Evolutionary conservation across 53 echinoderm and acorn worm genomes (phyloP).

Genomic region (Astropecten irregularis): DNA sequence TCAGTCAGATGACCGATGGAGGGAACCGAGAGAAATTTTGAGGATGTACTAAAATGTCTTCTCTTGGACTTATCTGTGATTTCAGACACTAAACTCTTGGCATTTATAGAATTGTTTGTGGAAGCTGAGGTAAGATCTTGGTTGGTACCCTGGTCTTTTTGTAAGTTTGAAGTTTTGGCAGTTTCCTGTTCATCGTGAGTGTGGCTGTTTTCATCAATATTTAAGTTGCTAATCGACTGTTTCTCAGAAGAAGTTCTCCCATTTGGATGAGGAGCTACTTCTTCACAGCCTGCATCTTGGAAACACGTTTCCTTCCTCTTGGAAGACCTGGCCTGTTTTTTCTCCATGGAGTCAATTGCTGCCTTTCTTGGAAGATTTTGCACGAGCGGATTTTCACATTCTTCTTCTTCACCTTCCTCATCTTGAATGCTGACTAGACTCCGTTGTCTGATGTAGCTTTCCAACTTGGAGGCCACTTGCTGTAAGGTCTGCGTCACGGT

Average conservation of each 20-base stretch:
- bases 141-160: too few relatives aligned
- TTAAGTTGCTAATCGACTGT: too few relatives aligned
- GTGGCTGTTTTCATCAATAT: too few relatives aligned
- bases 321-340: background rate
- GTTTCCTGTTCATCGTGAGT: too few relatives aligned
- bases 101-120: background rate
- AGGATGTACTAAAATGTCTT: constrained; percentile 2
- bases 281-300: too few relatives aligned
- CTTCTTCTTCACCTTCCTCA: constrained; percentile 10
- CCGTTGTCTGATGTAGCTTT: constrained; percentile 27
- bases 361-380: too few relatives aligned
- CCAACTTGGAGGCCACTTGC: constrained; percentile 50
- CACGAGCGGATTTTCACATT: too few relatives aligned
- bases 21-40: constrained; percentile 28
- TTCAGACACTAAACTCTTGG: background rate
- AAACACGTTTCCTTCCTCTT: background rate
- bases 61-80: background rate
- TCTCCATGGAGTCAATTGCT: background rate
- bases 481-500: constrained; percentile 35
- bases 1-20: constrained; percentile 7
- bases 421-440: constrained; percentile 47
- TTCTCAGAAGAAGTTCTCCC: too few relatives aligned
- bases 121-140: background rate
- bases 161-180: too few relatives aligned
- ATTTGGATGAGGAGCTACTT: too few relatives aligned